Evolutionary conservation across 2,113 vertebrate species (phyloP).

Genomic region (Ceyx margarethae): DNA sequence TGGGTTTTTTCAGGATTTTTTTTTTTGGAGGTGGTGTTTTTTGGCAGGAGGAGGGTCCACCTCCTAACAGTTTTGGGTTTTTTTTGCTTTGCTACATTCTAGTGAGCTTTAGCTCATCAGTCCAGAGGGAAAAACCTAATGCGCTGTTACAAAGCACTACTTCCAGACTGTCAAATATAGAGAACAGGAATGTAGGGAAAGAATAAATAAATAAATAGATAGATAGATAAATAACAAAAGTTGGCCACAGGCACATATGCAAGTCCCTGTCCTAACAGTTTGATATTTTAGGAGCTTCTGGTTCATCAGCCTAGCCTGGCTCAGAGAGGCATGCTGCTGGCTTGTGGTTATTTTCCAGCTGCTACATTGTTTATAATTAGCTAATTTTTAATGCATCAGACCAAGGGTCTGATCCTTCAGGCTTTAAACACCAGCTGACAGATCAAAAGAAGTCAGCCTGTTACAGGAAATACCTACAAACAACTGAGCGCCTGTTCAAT

Average conservation of each 20-base stretch:
- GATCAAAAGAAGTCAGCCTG: neutral
- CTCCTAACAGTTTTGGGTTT: too few species aligned
- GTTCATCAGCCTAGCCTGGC: neutral
- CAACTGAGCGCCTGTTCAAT: rapidly evolving
- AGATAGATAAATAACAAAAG: neutral
- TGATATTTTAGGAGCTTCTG: neutral
- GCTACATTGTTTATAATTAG: neutral
- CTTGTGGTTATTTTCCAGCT: neutral
- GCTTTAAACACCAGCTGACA: neutral
- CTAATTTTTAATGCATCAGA: neutral
- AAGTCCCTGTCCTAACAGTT: neutral
- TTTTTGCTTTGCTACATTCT: neutral
- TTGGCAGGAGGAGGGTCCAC: too few species aligned
- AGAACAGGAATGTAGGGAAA: neutral
- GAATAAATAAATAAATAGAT: neutral
- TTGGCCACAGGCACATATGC: neutral
- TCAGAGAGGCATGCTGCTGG: neutral
- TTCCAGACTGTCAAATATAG: neutral
- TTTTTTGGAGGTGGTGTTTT: too few species aligned
- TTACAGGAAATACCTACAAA: neutral
- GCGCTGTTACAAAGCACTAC: neutral
- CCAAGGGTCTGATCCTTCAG: neutral
- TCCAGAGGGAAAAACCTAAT: slow-evolving; percentile 3
- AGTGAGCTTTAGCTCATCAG: neutral
- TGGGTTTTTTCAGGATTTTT: neutral